Evolutionary conservation across 2,888 invertebrate species (phyloP).

Genomic region (Drosophila mulleri): DNA sequence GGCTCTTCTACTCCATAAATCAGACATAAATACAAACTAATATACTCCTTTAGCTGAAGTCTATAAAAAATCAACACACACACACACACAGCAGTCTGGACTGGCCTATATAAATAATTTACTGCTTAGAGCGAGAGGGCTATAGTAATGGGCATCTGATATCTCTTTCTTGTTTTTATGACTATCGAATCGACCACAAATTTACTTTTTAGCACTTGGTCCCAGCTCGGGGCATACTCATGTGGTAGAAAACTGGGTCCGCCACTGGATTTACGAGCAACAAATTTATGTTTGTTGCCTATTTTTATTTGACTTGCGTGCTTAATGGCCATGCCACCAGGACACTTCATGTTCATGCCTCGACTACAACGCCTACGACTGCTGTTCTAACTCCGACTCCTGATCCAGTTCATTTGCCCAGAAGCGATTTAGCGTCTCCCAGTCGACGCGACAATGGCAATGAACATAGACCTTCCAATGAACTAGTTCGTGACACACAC

Average conservation of each 20-base stretch:
- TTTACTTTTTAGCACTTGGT: constrained; percentile 81
- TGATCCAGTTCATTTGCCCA: constrained; percentile 33
- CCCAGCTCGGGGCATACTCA: constrained; percentile 71
- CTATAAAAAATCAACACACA: neutral
- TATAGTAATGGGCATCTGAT: constrained; percentile 38
- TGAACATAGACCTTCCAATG: constrained; percentile 46
- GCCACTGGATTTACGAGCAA: constrained; percentile 77
- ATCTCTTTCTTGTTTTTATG: constrained; percentile 67
- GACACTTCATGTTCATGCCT: constrained; percentile 14
- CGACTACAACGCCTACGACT: neutral
- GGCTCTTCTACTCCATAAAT: neutral
- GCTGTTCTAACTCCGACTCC: neutral
- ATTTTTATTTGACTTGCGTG: constrained; percentile 81
- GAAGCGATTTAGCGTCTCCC: constrained; percentile 49
- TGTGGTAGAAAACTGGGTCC: constrained; percentile 53
- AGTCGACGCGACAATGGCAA: constrained; percentile 53
- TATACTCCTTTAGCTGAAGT: neutral
- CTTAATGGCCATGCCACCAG: constrained; percentile 68
- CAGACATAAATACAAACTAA: neutral
- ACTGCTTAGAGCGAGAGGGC: constrained; percentile 37
- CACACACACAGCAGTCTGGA: neutral
- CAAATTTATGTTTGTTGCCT: constrained; percentile 79
- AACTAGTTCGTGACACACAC: constrained; percentile 46
- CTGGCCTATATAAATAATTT: constrained; percentile 70
- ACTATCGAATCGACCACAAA: constrained; percentile 81